These are phyloP conservation scores for Mormoops blainvillei DNA, from an alignment of 2,113 vertebrate genomes.

Conservation along the genomic window DNA sequence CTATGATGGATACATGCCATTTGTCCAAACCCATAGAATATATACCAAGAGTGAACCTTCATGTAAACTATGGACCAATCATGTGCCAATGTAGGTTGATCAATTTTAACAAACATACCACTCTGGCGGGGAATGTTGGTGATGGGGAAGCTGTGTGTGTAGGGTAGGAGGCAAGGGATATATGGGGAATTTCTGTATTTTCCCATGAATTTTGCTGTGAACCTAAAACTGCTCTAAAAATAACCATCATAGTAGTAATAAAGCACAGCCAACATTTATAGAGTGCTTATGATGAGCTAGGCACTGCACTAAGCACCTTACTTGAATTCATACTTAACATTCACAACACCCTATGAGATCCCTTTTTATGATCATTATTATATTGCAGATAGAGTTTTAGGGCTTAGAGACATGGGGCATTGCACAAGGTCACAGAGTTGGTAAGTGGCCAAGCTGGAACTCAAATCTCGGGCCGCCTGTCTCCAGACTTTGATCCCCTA, in stretches of 20 bases:
- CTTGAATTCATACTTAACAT: neutral
- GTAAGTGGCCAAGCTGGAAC: neutral
- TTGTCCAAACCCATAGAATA: neutral
- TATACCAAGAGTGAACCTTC: neutral
- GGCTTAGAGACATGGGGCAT: neutral
- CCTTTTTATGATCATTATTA: neutral
- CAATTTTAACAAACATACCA: neutral
- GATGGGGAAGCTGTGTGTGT: neutral
- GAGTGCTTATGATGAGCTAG: neutral
- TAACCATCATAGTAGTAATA: neutral
- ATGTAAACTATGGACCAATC: neutral
- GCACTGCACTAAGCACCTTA: neutral
- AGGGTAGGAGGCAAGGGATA: neutral
- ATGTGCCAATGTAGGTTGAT: neutral
- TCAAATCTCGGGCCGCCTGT: neutral
- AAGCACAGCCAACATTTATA: neutral
- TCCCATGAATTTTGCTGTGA: neutral
- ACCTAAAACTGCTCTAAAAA: neutral
- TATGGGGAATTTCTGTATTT: neutral
- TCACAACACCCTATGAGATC: neutral
- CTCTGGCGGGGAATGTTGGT: neutral
- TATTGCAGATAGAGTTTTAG: neutral
- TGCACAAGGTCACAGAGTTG: neutral
- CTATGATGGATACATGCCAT: neutral
- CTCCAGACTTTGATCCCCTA: neutral